Evolutionary conservation across 2,888 invertebrate genomes (phyloP).

Genomic region (Perithous albicinctus): DNA sequence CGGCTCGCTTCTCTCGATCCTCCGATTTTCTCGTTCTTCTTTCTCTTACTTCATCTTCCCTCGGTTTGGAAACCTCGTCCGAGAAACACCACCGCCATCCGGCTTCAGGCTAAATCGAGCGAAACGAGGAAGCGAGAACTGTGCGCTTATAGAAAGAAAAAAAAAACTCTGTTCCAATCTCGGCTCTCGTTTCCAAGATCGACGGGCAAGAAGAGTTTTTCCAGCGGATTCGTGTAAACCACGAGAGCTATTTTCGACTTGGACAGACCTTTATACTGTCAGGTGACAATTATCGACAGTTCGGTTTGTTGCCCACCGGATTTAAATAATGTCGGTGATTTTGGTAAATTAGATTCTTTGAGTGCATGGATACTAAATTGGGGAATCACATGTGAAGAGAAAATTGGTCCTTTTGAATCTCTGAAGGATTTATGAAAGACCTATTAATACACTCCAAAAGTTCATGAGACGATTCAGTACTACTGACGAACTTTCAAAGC

Average conservation of each 20-base stretch:
- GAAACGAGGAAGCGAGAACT: slow-evolving; percentile 18
- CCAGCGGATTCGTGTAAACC: background rate
- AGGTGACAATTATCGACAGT: background rate
- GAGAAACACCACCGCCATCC: slow-evolving; percentile 12
- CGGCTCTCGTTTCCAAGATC: slow-evolving; percentile 20
- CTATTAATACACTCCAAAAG: no score
- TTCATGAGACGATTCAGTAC: no score
- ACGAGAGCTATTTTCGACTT: slow-evolving; percentile 4
- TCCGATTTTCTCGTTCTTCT: slow-evolving; percentile 18
- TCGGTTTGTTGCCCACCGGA: background rate
- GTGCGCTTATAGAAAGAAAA: slow-evolving; percentile 7
- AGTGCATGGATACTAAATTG: background rate
- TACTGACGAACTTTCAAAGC: no score
- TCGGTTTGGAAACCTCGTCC: background rate
- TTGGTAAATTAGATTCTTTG: background rate
- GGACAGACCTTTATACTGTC: background rate
- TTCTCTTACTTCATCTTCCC: slow-evolving; percentile 22
- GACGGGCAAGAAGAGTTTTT: background rate
- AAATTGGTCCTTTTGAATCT: no score
- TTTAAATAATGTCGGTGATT: background rate
- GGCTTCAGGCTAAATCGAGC: slow-evolving; percentile 21
- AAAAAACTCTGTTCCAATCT: slow-evolving; percentile 14
- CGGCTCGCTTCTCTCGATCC: slow-evolving; percentile 13
- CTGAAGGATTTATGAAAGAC: no score
- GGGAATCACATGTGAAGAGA: no score